Evolutionary conservation across 2,797 vertebrate genomes (phyloP), one percentile per base, ranked within the genome.

Genomic region (Platalea minor): DNA sequence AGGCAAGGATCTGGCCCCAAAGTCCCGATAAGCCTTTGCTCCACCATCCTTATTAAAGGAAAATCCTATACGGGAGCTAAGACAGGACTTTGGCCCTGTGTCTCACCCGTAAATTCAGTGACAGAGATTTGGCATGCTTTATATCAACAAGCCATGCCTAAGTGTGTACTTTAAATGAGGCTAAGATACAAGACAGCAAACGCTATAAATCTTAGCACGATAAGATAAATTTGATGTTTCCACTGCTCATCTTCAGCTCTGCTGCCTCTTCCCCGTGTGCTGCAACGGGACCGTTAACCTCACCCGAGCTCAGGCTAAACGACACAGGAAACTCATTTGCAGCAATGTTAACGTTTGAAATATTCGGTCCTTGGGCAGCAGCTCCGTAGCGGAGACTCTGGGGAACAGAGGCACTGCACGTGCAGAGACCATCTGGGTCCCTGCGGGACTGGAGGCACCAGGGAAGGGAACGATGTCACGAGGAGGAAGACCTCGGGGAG

Each of bases 1-100:
- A 91, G 64, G 74, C 91, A 75, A 89, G 24, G 86, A 95, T 96
- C 90, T 80, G 80, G 48, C 83, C 94, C 86, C 57, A 72, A 89
- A 95, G 70, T 74, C 84, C 74, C 2, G 23, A 68, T 89, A 95
- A 97, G 90, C 84, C 56, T 85, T 46, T 92, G 74, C 86, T 91
- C 77, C 51, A 68, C 33, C 56, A 81, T 14, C 45, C 74, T 93
- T 91, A 91, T 79, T 95, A 96, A 70, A 43, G 13, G 59, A 82
- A 90, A 96, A 96, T 93, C 78, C 84, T 76, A 31, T 28, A 59
- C 2, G 3, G 78, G 77, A 92, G 80, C 74, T 92, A 87, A 87
- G 80, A 73, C 61, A 63, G 77, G 59, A 87, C 77, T 94, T 43
- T 74, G 83, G 90, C 80, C 80, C 45, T 0, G 0, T 31, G 46